Percentiles rank a stretch among this genome's conserved stretches.
Evolutionary conservation across 2,888 invertebrate species (phyloP).

Genomic region (Scaptomyza flava): DNA sequence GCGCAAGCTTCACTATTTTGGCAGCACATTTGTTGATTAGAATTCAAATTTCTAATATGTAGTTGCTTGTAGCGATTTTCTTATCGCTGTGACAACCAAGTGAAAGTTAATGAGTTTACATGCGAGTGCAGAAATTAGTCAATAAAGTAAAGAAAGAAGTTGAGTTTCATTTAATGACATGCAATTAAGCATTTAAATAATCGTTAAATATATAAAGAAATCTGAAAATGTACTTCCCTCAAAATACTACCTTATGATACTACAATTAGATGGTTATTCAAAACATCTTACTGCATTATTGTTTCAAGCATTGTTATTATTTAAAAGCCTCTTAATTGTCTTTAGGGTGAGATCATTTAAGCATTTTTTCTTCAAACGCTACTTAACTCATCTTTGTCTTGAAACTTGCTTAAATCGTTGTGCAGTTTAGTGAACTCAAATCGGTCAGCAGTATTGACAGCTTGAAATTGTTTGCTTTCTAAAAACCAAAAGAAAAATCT

Average conservation of each 20-base stretch:
- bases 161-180: too few relatives aligned
- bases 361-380: constrained; percentile 1
- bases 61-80: constrained; percentile 1
- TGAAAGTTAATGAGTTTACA: not conserved
- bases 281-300: not conserved
- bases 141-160: not conserved
- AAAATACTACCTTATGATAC: not conserved
- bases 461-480: constrained; percentile 37
- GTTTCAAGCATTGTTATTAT: not conserved
- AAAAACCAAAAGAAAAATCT: constrained; percentile 27
- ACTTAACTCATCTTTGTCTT: constrained; percentile 1
- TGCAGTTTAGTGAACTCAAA: constrained; percentile 31
- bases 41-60: constrained; percentile 35
- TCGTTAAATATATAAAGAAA: too few relatives aligned
- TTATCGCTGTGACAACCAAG: constrained; percentile 29
- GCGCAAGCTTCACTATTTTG: constrained; percentile 44
- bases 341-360: constrained; percentile 12
- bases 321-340: not conserved
- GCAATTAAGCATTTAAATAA: too few relatives aligned
- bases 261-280: not conserved
- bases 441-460: not conserved
- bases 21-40: constrained; percentile 43
- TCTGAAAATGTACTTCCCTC: not conserved
- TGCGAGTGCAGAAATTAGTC: constrained; percentile 2
- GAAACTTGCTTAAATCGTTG: constrained; percentile 2